Evolutionary conservation across 2,888 invertebrate genomes (phyloP), one percentile per base, ranked within the genome.

Genomic region (Sturmia bella): DNA sequence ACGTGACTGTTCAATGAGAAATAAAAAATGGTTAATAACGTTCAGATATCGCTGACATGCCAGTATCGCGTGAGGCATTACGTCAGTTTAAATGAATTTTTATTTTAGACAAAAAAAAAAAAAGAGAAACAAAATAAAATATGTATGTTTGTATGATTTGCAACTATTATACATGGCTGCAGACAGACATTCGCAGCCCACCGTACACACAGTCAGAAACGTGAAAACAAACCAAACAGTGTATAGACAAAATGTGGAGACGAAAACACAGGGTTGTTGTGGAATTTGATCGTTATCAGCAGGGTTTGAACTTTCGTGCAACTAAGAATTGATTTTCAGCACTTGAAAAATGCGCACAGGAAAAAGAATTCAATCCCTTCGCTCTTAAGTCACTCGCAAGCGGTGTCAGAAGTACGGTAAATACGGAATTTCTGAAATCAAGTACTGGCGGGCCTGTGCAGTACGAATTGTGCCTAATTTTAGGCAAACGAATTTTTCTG

Each of bases 21-120:
- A 66, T 19, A 13, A 41, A 50, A 66, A 61, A n/a, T 13, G 5
- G 70, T 56, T 73, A 56, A 41, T 57, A 48, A 61, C 72, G 11
- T 76, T 76, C 56, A 15, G 81, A 69, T 61, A 69, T 43, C 57
- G 75, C 76, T 80, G 80, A 87, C 88, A 90, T 88, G 90, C 88
- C 88, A 87, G 87, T 87, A 87, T 90, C 90, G 90, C 90, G 90
- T 90, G 90, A 90, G 90, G 83, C 85, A 88, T 90, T 90, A 89
- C 90, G 90, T 90, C 90, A 90, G 87, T 87, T 85, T 83, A 86
- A 86, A 89, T 88, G 87, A 87, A 89, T 73, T 88, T 88, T 82
- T 48, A 52, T 68, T 77, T 45, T 32, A 70, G 32, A 39, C 15
- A 59, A 32, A 61, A 69, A 39, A 13, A 57, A 50, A 45, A 24